Evolutionary conservation across 2,888 invertebrate species (phyloP).

Genomic region (Conistra vaccinii): DNA sequence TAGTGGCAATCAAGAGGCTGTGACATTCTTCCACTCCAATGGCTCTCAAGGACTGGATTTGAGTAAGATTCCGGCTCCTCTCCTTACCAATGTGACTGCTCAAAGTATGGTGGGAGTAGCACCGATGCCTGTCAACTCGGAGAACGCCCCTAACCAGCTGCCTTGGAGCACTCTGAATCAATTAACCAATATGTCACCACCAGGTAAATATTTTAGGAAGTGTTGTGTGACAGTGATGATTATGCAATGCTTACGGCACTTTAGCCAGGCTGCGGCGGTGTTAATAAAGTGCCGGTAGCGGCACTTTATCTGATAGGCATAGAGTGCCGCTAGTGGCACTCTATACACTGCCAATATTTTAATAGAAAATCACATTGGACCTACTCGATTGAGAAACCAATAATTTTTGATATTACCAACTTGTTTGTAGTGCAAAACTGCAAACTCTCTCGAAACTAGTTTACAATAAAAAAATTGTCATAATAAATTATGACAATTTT

Average conservation of each 20-base stretch:
- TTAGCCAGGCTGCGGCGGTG: too few relatives aligned
- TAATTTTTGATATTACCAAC: not conserved
- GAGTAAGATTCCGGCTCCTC: constrained; percentile 75
- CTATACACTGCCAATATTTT: too few relatives aligned
- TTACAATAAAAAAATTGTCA: not conserved
- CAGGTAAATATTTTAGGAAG: constrained; percentile 53
- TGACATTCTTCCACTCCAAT: constrained; percentile 82
- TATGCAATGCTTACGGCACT: too few relatives aligned
- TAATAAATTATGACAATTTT: too few relatives aligned
- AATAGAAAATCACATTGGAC: not conserved
- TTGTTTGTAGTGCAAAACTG: not conserved
- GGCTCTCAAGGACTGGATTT: constrained; percentile 79
- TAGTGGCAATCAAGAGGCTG: constrained; percentile 82
- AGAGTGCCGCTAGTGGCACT: too few relatives aligned
- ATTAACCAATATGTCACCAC: constrained; percentile 48
- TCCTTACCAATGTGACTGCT: constrained; percentile 84
- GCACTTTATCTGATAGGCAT: too few relatives aligned
- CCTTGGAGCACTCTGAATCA: constrained; percentile 70
- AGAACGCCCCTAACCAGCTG: constrained; percentile 33
- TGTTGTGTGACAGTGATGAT: too few relatives aligned
- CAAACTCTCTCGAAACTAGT: not conserved
- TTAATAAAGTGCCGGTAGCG: too few relatives aligned
- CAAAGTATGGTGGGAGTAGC: constrained; percentile 81
- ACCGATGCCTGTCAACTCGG: constrained; percentile 62
- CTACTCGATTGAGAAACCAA: not conserved